These are phyloP conservation scores for Oedothorax gibbosus DNA, from an alignment of 1,140 invertebrate species.

Conservation along the genomic window DNA sequence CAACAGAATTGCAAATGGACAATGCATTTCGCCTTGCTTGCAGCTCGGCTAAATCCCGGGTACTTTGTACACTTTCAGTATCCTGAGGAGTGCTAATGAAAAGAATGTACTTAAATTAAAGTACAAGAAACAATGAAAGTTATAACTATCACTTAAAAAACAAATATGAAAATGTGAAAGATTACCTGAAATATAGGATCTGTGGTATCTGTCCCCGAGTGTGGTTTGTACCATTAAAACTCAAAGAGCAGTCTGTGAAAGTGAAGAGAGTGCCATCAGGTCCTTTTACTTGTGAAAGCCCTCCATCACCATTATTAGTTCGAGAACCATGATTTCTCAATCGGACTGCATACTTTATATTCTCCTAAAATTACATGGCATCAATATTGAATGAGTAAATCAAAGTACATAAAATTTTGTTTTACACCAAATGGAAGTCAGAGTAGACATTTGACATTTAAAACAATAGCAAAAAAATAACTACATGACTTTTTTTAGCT, in stretches of 20 bases:
- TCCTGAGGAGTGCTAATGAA: constrained; percentile 74
- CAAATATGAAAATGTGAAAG: not conserved
- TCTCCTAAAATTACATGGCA: constrained; percentile 74
- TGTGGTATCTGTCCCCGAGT: constrained; percentile 94
- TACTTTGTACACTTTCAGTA: constrained; percentile 76
- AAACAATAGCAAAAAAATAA: no score
- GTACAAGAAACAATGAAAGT: no score
- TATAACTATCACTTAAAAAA: no score
- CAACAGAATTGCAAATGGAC: constrained; percentile 78
- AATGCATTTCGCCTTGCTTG: constrained; percentile 80
- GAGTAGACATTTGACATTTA: no score
- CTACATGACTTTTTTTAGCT: no score
- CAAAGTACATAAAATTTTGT: no score
- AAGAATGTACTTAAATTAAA: no score
- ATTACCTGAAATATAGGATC: constrained; percentile 84
- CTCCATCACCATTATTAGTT: constrained; percentile 93
- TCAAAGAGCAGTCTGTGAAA: constrained; percentile 92
- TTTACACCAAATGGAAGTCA: no score
- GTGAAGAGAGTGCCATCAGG: constrained; percentile 92
- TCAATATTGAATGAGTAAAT: no score
- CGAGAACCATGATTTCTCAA: constrained; percentile 91
- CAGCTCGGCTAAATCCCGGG: constrained; percentile 77
- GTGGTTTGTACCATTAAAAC: constrained; percentile 94
- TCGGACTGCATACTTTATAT: constrained; percentile 88
- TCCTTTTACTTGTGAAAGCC: constrained; percentile 83